Conservation (phyloP, 2,113 vertebrate species). For the Corythornis vintsioides region DNA sequence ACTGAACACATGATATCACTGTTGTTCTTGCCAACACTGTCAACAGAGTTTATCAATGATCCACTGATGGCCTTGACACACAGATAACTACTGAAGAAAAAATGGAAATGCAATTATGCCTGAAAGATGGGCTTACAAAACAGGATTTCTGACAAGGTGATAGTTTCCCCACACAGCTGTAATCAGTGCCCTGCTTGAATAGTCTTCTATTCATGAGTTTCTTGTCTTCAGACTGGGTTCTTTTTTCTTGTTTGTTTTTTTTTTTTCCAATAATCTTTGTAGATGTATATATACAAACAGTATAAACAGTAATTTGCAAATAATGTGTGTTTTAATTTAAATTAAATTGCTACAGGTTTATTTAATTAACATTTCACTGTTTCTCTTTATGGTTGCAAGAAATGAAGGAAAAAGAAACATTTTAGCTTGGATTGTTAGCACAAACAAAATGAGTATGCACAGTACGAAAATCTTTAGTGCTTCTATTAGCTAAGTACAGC, state of each 20-base stretch:
- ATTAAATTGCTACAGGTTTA: neutral
- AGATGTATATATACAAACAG: neutral
- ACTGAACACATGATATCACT: neutral
- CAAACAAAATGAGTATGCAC: neutral
- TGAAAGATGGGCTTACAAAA: neutral
- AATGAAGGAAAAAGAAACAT: neutral
- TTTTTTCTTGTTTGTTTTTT: fast-evolving
- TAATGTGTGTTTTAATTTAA: neutral
- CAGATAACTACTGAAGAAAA: neutral
- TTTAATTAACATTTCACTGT: neutral
- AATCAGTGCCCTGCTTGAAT: neutral
- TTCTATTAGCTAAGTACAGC: neutral
- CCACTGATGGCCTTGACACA: neutral
- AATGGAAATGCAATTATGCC: neutral
- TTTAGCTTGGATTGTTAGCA: neutral
- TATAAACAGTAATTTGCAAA: neutral
- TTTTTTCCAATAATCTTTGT: neutral
- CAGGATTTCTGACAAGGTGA: neutral
- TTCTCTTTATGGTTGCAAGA: neutral
- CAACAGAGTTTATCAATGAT: neutral
- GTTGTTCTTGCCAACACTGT: neutral
- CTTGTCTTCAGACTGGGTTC: neutral
- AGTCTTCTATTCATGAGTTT: neutral
- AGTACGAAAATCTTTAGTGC: neutral
- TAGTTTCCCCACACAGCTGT: neutral